These are phyloP conservation scores for Pygoscelis antarcticus DNA, from an alignment of 2,113 vertebrate species.

Conservation along the genomic window DNA sequence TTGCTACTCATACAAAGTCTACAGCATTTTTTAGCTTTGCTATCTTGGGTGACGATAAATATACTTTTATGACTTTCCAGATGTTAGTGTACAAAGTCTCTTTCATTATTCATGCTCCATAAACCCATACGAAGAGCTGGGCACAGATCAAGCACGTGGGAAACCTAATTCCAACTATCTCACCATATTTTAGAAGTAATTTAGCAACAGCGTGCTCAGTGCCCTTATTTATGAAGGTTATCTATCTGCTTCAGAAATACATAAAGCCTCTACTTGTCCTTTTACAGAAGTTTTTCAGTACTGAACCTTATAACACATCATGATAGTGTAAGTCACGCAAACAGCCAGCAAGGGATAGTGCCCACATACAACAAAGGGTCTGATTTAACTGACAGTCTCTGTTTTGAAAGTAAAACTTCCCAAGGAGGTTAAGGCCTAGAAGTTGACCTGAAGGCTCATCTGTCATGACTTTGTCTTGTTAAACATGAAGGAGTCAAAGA, in stretches of 20 bases:
- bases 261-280: slow-evolving; percentile 2
- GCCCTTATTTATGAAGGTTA: slow-evolving; percentile 59
- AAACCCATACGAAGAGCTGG: slow-evolving; percentile 41
- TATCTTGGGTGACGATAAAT: slow-evolving; percentile 36
- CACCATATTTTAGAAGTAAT: slow-evolving; percentile 55
- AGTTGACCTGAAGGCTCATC: background rate
- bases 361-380: background rate
- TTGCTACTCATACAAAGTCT: background rate
- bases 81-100: slow-evolving; percentile 59
- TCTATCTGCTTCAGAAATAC: slow-evolving; percentile 31
- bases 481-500: background rate
- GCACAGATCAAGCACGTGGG: slow-evolving; percentile 46
- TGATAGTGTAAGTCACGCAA: background rate
- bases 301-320: background rate
- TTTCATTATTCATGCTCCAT: slow-evolving; percentile 66
- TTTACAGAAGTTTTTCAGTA: background rate
- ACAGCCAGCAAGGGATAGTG: background rate
- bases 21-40: slow-evolving; percentile 22
- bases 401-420: background rate
- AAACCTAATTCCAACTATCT: slow-evolving; percentile 56
- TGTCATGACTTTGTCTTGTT: background rate
- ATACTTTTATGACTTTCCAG: slow-evolving; percentile 58
- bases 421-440: background rate
- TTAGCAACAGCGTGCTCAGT: slow-evolving; percentile 28
- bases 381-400: slow-evolving; percentile 1